Conservation (phyloP, 2,888 invertebrate genomes). For the Junonia oenone region DNA sequence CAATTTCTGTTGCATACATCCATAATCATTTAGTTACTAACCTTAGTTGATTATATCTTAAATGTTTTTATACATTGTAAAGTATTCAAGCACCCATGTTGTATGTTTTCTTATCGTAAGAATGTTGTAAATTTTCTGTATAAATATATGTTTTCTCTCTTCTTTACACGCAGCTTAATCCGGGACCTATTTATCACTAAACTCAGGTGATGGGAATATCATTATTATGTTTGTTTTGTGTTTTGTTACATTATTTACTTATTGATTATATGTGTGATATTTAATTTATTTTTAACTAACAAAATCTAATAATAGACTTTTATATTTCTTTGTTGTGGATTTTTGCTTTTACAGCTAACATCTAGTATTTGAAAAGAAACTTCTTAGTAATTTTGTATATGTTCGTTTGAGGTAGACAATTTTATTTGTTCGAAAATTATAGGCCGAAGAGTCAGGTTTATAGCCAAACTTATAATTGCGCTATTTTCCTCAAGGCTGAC, state of each 20-base stretch:
- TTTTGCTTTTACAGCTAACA: conserved; percentile 1
- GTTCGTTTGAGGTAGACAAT: no score
- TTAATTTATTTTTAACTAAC: conserved; percentile 2
- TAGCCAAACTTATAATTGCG: no score
- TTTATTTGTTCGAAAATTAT: no score
- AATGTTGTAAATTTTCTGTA: conserved; percentile 42
- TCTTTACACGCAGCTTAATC: conserved; percentile 80
- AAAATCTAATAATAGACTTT: neutral
- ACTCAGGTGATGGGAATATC: conserved; percentile 76
- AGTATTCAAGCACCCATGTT: conserved; percentile 10
- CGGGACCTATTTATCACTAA: conserved; percentile 80
- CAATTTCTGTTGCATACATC: conserved; percentile 18
- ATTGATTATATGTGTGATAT: conserved; percentile 13
- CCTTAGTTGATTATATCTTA: conserved; percentile 7
- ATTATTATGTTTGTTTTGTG: conserved; percentile 47
- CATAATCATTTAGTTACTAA: conserved; percentile 14
- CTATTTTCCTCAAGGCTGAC: no score
- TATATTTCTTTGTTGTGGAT: neutral
- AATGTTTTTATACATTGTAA: neutral
- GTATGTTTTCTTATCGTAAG: conserved; percentile 15
- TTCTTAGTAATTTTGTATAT: neutral
- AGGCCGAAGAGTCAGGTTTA: no score
- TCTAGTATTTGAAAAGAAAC: no score
- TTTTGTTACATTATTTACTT: conserved; percentile 38
- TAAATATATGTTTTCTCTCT: conserved; percentile 67